These are phyloP conservation scores for Melanchra persicariae DNA, from an alignment of 2,888 invertebrate genomes.

Conservation along the genomic window DNA sequence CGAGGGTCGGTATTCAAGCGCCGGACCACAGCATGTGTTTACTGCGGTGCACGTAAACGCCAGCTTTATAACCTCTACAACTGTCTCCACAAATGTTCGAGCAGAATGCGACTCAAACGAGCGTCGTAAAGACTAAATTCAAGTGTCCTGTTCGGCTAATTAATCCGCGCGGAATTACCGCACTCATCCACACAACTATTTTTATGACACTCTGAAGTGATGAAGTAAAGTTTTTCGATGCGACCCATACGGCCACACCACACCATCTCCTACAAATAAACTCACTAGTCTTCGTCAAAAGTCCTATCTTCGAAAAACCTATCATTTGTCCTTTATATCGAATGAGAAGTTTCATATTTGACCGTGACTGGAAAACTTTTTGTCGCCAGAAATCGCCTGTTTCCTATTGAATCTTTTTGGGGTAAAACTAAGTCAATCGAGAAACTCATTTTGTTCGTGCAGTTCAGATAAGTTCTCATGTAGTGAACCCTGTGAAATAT, in stretches of 20 bases:
- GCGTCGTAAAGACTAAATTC: constrained; percentile 79
- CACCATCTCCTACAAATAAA: too few species aligned
- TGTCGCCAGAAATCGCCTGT: constrained; percentile 63
- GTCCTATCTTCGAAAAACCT: constrained; percentile 58
- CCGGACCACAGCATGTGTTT: constrained; percentile 80
- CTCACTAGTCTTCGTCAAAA: constrained; percentile 64
- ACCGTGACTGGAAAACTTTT: constrained; percentile 68
- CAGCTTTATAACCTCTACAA: constrained; percentile 78
- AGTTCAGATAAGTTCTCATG: constrained; percentile 50
- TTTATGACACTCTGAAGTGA: constrained; percentile 44
- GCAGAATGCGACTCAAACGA: constrained; percentile 72
- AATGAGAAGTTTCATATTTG: constrained; percentile 70
- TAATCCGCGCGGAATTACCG: constrained; percentile 73
- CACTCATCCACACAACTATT: constrained; percentile 34
- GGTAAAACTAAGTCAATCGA: constrained; percentile 61
- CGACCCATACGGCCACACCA: constrained; percentile 58
- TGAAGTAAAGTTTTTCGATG: constrained; percentile 69
- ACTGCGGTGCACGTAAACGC: constrained; percentile 77
- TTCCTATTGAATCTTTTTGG: constrained; percentile 64
- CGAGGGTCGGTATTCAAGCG: constrained; percentile 75
- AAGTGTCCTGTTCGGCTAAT: constrained; percentile 78
- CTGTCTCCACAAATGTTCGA: constrained; percentile 75
- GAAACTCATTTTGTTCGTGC: constrained; percentile 53
- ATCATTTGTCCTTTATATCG: constrained; percentile 70
- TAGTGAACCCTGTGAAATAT: constrained; percentile 35